These are phyloP conservation scores for Drosophila villosipedis DNA, from an alignment of 2,888 invertebrate species.

Conservation along the genomic window DNA sequence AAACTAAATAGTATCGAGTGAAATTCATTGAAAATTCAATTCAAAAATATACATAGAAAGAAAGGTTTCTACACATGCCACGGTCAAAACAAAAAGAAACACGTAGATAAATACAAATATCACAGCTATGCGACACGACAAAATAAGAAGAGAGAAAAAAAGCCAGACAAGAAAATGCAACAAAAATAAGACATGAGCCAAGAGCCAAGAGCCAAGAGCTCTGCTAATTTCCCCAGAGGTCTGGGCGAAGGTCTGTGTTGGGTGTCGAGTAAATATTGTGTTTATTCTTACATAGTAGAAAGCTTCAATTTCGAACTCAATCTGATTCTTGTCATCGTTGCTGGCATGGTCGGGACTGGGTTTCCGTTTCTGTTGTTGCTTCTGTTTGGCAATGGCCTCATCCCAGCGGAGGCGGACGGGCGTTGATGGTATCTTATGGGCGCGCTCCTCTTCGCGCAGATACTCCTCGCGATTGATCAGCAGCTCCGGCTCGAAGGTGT, in stretches of 20 bases:
- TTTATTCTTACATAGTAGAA: conserved; percentile 84
- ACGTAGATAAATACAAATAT: conserved; percentile 39
- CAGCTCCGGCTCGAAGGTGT: conserved; percentile 84
- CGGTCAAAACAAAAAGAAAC: conserved; percentile 46
- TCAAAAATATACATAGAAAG: background rate
- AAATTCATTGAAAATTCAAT: conserved; percentile 15
- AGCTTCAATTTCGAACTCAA: conserved; percentile 84
- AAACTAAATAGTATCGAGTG: background rate
- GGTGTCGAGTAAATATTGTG: background rate
- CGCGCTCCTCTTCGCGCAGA: conserved; percentile 67
- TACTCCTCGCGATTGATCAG: conserved; percentile 83
- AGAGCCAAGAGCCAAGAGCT: conserved; percentile 33
- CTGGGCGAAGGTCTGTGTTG: conserved; percentile 55
- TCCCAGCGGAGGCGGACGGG: conserved; percentile 73
- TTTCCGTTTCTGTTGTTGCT: conserved; percentile 68
- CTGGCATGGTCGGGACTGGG: conserved; percentile 66
- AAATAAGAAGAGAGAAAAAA: conserved; percentile 20
- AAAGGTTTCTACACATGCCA: conserved; percentile 32
- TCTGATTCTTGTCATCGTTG: conserved; percentile 80
- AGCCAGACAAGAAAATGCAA: conserved; percentile 33
- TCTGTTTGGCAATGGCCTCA: conserved; percentile 72
- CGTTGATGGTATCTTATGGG: conserved; percentile 64
- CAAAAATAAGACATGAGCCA: conserved; percentile 24
- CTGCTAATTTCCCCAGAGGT: conserved; percentile 53
- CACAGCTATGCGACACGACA: conserved; percentile 13